Conservation (phyloP, 2,113 vertebrate species). For the Cygnus atratus region DNA sequence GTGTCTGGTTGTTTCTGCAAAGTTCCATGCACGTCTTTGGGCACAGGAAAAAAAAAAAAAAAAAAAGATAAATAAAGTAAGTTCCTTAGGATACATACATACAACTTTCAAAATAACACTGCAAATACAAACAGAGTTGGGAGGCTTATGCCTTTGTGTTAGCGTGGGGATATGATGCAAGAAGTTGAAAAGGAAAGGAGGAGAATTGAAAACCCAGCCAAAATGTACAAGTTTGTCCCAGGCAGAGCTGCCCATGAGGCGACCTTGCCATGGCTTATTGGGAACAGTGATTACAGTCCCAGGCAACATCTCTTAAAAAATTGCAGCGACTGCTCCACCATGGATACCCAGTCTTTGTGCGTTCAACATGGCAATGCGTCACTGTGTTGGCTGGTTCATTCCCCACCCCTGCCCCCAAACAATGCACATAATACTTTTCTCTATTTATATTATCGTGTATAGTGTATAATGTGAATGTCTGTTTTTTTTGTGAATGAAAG, state of each 20-base stretch:
- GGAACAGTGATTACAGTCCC: background rate
- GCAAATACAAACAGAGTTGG: background rate
- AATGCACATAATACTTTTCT: conserved; percentile 90
- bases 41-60: background rate
- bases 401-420: conserved; percentile 75
- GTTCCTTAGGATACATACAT: background rate
- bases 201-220: background rate
- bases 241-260: conserved; percentile 33
- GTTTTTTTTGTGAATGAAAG: conserved; percentile 84
- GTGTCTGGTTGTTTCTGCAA: background rate
- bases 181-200: conserved; percentile 12
- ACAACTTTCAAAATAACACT: background rate
- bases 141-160: background rate
- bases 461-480: conserved; percentile 95
- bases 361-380: conserved; percentile 35
- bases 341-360: background rate
- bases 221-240: background rate
- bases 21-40: conserved; percentile 44
- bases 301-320: background rate
- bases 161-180: background rate
- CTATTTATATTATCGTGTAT: conserved; percentile 94
- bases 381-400: conserved; percentile 54
- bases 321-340: conserved; percentile 5
- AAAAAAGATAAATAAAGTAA: background rate
- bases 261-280: conserved; percentile 36